Percentiles rank a stretch among this genome's conserved stretches.
phyloP scores from a whole-genome alignment of 2,797 vertebrate genomes.

The Remorina albescens region DNA sequence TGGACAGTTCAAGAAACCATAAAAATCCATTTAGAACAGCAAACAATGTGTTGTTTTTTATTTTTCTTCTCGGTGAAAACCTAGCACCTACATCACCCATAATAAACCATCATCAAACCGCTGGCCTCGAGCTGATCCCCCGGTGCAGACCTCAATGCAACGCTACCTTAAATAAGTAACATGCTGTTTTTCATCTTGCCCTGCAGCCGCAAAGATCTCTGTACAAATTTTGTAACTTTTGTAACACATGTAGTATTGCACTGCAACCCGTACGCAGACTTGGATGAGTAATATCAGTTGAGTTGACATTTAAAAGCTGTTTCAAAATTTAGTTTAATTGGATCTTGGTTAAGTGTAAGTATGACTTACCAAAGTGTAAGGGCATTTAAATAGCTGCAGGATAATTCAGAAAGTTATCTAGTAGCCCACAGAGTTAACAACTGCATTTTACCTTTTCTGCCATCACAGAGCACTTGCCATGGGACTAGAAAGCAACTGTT shows the following conservation, averaged over 20 bases:
- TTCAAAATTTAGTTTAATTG: background rate
- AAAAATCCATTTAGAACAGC: background rate
- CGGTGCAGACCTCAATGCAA: too few species aligned
- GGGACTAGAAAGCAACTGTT: background rate
- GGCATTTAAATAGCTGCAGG: slow-evolving; percentile 1
- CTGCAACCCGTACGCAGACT: background rate
- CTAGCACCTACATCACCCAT: too few species aligned
- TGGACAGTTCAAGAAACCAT: background rate
- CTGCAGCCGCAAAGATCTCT: background rate
- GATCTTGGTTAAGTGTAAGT: too few species aligned
- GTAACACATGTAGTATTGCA: background rate
- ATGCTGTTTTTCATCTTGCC: background rate
- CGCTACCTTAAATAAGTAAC: too few species aligned
- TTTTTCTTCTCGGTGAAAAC: background rate
- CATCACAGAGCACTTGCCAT: background rate
- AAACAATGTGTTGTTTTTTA: background rate
- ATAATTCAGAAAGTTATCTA: background rate
- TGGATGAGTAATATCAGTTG: background rate
- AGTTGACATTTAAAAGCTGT: background rate
- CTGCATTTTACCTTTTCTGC: background rate
- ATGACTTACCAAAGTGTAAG: background rate
- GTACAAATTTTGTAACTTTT: background rate
- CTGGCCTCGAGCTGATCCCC: background rate
- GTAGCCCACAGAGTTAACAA: slow-evolving; percentile 8
- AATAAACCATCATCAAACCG: too few species aligned